These are phyloP conservation scores for Drosophila nikananu DNA, from an alignment of 1,140 invertebrate genomes.

Conservation along the genomic window DNA sequence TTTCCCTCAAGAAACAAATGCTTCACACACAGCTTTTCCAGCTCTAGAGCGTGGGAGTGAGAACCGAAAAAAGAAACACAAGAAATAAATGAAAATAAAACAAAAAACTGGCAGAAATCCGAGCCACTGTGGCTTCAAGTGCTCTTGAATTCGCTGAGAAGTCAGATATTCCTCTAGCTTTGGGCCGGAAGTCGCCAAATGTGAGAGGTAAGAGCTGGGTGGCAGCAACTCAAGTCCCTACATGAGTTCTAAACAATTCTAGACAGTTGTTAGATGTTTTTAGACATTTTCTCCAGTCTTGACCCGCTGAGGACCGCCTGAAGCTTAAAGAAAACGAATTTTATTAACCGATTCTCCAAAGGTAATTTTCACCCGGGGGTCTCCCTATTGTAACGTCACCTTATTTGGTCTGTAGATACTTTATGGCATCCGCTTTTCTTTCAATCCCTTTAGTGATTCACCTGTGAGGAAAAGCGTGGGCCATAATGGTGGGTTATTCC, in stretches of 20 bases:
- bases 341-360: background rate
- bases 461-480: slow-evolving; percentile 39
- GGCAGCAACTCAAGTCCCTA: background rate
- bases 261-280: background rate
- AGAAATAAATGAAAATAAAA: slow-evolving; percentile 22
- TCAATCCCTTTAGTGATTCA: slow-evolving; percentile 42
- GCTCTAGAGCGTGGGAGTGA: slow-evolving; percentile 74
- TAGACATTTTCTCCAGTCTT: background rate
- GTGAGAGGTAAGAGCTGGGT: slow-evolving; percentile 35
- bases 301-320: slow-evolving; percentile 58
- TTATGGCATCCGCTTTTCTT: slow-evolving; percentile 60
- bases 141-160: slow-evolving; percentile 56
- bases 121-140: slow-evolving; percentile 64
- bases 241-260: background rate
- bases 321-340: slow-evolving; percentile 7
- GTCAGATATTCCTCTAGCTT: slow-evolving; percentile 36
- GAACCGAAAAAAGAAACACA: slow-evolving; percentile 47
- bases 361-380: slow-evolving; percentile 17
- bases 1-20: slow-evolving; percentile 42
- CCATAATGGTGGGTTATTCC: slow-evolving; percentile 29
- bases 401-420: slow-evolving; percentile 29
- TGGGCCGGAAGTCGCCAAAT: slow-evolving; percentile 64
- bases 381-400: slow-evolving; percentile 19
- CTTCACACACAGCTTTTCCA: slow-evolving; percentile 75
- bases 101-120: slow-evolving; percentile 29